Evolutionary conservation across 2,113 vertebrate species (phyloP).

Genomic region (Chaetodon auriga): DNA sequence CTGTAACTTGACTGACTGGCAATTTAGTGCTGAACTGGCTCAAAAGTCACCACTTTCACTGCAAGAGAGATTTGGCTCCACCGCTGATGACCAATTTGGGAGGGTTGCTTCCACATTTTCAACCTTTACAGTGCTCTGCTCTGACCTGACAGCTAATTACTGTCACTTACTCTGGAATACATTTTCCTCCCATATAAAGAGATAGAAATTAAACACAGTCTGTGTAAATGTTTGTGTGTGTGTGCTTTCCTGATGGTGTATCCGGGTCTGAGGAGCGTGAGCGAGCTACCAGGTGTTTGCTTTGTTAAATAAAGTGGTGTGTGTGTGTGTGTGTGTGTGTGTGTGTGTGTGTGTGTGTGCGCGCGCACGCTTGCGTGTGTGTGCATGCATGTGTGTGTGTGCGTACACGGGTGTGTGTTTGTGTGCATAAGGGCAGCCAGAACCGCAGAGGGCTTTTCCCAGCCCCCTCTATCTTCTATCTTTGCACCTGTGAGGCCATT

Average conservation of each 20-base stretch:
- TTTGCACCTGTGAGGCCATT: slow-evolving; percentile 4
- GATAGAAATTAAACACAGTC: background rate
- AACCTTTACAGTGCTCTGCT: background rate
- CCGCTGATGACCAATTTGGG: background rate
- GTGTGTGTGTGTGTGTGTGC: slow-evolving; percentile 21
- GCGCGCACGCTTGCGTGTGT: too few relatives aligned
- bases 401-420: slow-evolving; percentile 35
- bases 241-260: slow-evolving; percentile 41
- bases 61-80: slow-evolving; percentile 12
- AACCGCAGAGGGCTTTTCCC: slow-evolving; percentile 28
- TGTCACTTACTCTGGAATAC: background rate
- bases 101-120: background rate
- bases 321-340: slow-evolving; percentile 45
- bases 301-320: slow-evolving; percentile 61
- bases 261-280: slow-evolving; percentile 49
- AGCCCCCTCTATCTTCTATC: background rate
- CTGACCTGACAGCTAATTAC: background rate
- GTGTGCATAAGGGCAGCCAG: slow-evolving; percentile 20
- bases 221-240: slow-evolving; percentile 3
- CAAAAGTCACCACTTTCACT: slow-evolving; percentile 3
- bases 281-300: slow-evolving; percentile 62
- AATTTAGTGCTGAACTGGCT: slow-evolving; percentile 13
- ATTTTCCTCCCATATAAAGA: background rate
- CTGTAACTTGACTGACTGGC: slow-evolving; percentile 9
- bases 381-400: slow-evolving; percentile 13